Base-by-base conservation (phyloP, 2,888 invertebrate species). In the Oscheius onirici region DNA sequence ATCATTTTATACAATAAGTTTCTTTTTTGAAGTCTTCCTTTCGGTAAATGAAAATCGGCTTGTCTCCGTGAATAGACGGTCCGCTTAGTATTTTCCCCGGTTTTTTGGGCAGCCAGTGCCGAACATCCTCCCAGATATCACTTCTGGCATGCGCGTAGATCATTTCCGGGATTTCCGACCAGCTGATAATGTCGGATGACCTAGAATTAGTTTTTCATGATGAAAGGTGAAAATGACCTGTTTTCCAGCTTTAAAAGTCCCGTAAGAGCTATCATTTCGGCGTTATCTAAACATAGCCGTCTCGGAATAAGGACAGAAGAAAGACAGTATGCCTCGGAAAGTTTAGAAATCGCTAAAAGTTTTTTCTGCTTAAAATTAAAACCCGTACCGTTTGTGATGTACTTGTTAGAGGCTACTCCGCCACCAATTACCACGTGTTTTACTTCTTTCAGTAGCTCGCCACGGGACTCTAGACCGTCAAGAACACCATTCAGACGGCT, bases 201-300 rank as follows among this genome's bases (percentile, higher is more conserved):
- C 76, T 72, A 46, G 63, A 71, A 51, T 13, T 24, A 10, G 17
- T n/a, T 5, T 1, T 40, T 1, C 6, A 15, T 57, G 5, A 8
- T 8, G 2, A 58, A 13, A 57, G 51, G 6, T 34, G 28, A 2
- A 40, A 72, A 22, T 54, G 40, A 80, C 81, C 73, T 54, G 34
- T 77, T 63, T 20, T 69, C 58, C 34, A 80, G 26, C 73, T 76
- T 75, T 57, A 80, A 69, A 63, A 77, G n/a, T 13, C 80, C 88
- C 69, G 76, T 89, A 90, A 97, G 97, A 20, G 97, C 97, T 83
- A 99, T 94, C 99, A 99, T 99, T 41, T 95, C 91, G 8, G 97
- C 99, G 91, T 99, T 99, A 88, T 99, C 99, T 0, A 95, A 95
- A 88, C 99, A 99, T 11, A 95, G 91, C 85, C 91, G 91, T 24